Conservation (phyloP, 2,888 invertebrate species). For the Chironomus tentans region DNA sequence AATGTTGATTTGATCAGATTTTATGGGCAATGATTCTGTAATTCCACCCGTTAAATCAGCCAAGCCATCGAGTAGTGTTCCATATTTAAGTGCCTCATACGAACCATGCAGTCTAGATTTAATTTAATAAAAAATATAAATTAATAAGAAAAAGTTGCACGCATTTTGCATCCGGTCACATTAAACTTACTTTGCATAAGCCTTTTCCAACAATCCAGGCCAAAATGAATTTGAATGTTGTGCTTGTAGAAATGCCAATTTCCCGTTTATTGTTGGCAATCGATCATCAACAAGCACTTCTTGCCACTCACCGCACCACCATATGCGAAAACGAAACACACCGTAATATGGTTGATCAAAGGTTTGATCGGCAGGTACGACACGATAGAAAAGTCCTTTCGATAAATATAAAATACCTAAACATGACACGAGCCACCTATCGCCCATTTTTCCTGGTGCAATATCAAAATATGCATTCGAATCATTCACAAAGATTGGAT, state of each 20-base stretch:
- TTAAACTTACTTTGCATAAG: constrained; percentile 73
- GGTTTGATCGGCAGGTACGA: constrained; percentile 83
- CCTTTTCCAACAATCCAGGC: constrained; percentile 85
- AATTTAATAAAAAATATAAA: constrained; percentile 31
- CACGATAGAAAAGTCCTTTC: constrained; percentile 81
- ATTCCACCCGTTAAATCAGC: constrained; percentile 85
- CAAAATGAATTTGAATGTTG: constrained; percentile 74
- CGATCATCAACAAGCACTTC: constrained; percentile 84
- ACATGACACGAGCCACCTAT: constrained; percentile 84
- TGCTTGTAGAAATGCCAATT: constrained; percentile 76
- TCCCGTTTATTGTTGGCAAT: constrained; percentile 77
- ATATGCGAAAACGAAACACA: constrained; percentile 78
- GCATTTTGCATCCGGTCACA: not conserved
- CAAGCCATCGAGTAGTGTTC: constrained; percentile 77
- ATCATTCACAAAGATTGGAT: constrained; percentile 72
- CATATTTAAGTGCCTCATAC: constrained; percentile 87
- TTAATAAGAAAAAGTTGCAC: not conserved
- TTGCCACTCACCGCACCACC: constrained; percentile 93
- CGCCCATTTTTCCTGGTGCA: constrained; percentile 79
- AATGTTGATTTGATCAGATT: constrained; percentile 60
- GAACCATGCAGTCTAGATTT: constrained; percentile 73
- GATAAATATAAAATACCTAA: constrained; percentile 74
- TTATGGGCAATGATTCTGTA: constrained; percentile 68
- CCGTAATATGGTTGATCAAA: constrained; percentile 66
- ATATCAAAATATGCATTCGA: constrained; percentile 71